Evolutionary conservation across 2,797 vertebrate species (phyloP).

Genomic region (Kryptolebias ocellatus): DNA sequence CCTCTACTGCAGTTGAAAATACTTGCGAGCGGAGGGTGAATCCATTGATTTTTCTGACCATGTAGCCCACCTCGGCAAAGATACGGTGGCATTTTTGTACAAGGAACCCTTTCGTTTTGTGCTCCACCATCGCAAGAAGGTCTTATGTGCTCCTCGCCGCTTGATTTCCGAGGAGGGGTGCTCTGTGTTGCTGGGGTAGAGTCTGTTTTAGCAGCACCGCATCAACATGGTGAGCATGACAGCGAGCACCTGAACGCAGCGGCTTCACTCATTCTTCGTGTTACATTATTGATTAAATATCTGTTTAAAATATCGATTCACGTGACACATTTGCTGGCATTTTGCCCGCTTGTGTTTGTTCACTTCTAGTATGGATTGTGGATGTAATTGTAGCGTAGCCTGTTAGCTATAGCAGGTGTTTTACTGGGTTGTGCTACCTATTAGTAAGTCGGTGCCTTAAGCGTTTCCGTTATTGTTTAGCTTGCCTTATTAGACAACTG

Average conservation of each 20-base stretch:
- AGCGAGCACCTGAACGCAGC: constrained; percentile 31
- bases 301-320: background rate
- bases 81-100: constrained; percentile 46
- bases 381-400: constrained; percentile 41
- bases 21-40: constrained; percentile 69
- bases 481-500: background rate
- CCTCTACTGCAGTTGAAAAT: constrained; percentile 87
- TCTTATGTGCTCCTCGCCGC: constrained; percentile 83
- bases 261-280: background rate
- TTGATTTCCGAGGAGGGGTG: constrained; percentile 76
- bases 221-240: constrained; percentile 83
- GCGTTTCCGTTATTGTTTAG: background rate
- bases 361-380: background rate
- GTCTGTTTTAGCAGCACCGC: constrained; percentile 75
- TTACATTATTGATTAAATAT: background rate
- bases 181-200: constrained; percentile 78
- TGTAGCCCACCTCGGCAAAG: constrained; percentile 52
- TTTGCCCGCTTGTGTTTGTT: background rate
- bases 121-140: constrained; percentile 63
- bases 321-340: background rate
- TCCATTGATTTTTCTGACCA: constrained; percentile 62
- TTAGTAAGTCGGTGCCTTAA: background rate
- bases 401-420: constrained; percentile 44
- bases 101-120: constrained; percentile 58
- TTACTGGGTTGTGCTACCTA: background rate